A percentile compares a stretch with the other conserved stretches of the same genome.
Evolutionary conservation across 2,888 invertebrate species (phyloP).

Genomic region (Meganola albula): DNA sequence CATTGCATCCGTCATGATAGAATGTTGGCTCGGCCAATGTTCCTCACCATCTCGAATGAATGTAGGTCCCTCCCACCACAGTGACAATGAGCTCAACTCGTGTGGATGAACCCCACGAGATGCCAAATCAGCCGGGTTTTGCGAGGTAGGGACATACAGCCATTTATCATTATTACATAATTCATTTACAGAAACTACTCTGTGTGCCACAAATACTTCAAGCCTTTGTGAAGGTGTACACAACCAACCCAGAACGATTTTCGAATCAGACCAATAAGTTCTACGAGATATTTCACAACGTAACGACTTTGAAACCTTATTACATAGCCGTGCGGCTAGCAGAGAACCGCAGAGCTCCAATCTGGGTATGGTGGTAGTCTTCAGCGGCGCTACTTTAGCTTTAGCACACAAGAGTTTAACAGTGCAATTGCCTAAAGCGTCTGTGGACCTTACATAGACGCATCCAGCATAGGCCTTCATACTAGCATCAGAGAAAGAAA

Average conservation of each 20-base stretch:
- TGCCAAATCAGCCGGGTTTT: conserved; percentile 7
- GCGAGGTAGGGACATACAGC: conserved; percentile 3
- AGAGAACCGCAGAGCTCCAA: conserved; percentile 5
- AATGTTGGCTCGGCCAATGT: conserved; percentile 5
- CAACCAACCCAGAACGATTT: conserved; percentile 8
- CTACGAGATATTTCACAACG: conserved; percentile 5
- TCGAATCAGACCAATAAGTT: conserved; percentile 5
- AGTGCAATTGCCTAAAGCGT: conserved; percentile 1
- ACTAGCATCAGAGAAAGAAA: conserved; percentile 6
- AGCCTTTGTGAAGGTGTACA: conserved; percentile 1
- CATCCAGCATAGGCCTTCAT: conserved; percentile 6
- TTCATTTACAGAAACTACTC: conserved; percentile 2
- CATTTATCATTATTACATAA: conserved; percentile 1
- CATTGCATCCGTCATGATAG: too few species aligned
- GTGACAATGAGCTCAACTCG: conserved; percentile 1
- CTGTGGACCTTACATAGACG: conserved; percentile 1
- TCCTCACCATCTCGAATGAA: too few species aligned
- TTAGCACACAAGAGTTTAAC: conserved; percentile 4
- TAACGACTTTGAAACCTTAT: conserved; percentile 4
- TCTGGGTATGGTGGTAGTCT: conserved; percentile 6
- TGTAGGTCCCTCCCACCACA: conserved; percentile 8
- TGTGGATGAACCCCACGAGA: conserved; percentile 4
- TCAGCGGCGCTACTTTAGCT: conserved; percentile 8
- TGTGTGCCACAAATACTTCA: conserved; percentile 3
- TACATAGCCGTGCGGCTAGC: conserved; percentile 1